Base-by-base conservation (phyloP, 1,140 invertebrate species). In the Plectrocnemia conspersa region DNA sequence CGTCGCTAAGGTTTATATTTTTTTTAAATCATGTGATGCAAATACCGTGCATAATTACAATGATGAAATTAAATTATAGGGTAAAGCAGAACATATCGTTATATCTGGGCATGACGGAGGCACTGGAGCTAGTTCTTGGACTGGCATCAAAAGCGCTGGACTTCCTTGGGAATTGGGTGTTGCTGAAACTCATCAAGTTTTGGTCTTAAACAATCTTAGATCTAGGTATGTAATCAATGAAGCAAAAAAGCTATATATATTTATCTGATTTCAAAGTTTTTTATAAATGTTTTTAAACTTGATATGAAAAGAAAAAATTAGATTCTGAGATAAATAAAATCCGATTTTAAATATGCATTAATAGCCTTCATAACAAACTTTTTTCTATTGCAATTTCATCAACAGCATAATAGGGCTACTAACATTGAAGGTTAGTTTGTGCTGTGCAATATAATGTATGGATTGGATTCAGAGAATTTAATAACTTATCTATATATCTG, bases 91-190 rank as follows among this genome's bases (percentile, higher is more conserved):
- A 66, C 96, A 98, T 68, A 95, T 98, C 62, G 93, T 95, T 5
- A 97, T 99, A 62, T 98, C 95, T 22, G 97, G 97, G 0, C 95
- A 98, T 72, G 97, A 98, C 74, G 97, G 97, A 46, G 96, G 96
- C 33, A 99, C 96, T 29, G 96, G 96, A 18, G 96, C 96, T 27
- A 93, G 89, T 71, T 95, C 91, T 52, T 98, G 95, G 95, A 98
- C 95, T 1, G 94, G 88, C 58, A 91, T 92, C 56, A 98, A 97
- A 77, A 86, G 86, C 58, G 94, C 95, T 11, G 95, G 95, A 15
- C 74, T 98, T 42, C 97, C 97, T 0, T 98, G 96, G 96, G 97
- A 98, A 74, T 76, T 99, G 58, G 96, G 96, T 36, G 81, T 98
- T 38, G 89, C 95, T 2, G 97, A 99, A 75, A 98, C 96, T 2